Evolutionary conservation across 2,888 invertebrate genomes (phyloP).

Genomic region (Lasioglossum lativentre): DNA sequence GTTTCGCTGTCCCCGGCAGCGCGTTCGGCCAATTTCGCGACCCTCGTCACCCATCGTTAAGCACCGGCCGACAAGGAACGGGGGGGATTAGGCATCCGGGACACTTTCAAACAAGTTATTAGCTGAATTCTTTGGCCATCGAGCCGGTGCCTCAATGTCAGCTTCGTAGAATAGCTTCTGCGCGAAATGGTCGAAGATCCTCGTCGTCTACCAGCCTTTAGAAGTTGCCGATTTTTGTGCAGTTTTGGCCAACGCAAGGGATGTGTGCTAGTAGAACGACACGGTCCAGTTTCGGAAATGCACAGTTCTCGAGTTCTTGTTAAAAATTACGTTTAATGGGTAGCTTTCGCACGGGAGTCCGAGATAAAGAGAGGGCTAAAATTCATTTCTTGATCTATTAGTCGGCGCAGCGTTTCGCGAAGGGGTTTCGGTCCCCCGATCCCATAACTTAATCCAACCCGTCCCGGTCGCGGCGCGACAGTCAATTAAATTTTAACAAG

Average conservation of each 20-base stretch:
- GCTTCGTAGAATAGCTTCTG: no score
- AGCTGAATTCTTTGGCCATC: no score
- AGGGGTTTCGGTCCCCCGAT: constrained; percentile 11
- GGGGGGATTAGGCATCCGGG: neutral
- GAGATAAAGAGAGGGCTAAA: neutral
- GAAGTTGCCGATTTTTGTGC: no score
- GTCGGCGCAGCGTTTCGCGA: constrained; percentile 21
- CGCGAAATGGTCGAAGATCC: no score
- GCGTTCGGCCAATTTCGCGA: constrained; percentile 5
- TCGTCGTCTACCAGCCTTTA: no score
- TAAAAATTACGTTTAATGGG: neutral
- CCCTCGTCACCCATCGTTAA: neutral
- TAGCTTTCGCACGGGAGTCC: neutral
- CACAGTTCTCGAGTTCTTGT: neutral
- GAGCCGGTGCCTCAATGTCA: no score
- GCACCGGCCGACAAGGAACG: neutral
- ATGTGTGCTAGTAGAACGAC: no score
- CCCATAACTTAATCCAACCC: constrained; percentile 31
- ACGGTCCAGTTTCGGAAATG: no score
- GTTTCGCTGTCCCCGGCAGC: constrained; percentile 11
- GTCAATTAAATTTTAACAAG: constrained; percentile 46
- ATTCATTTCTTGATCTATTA: constrained; percentile 12
- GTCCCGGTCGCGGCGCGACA: constrained; percentile 22
- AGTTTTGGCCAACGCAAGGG: no score
- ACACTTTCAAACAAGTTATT: no score